phyloP scores from a whole-genome alignment of 2,888 invertebrate species.

The Baccha elongata region DNA sequence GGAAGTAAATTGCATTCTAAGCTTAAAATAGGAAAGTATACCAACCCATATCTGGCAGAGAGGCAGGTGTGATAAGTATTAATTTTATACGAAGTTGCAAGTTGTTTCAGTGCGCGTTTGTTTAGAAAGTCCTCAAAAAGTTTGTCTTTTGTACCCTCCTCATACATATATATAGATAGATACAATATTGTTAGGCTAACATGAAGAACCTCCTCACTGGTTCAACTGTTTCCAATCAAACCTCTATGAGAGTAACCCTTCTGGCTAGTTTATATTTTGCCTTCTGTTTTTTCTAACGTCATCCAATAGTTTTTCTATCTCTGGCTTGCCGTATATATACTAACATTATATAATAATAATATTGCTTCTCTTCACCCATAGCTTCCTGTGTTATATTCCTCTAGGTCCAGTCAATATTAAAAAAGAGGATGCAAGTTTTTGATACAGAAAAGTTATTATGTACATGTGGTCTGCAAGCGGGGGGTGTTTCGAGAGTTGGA shows the following conservation, averaged over 20 bases:
- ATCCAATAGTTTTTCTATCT: slow-evolving; percentile 17
- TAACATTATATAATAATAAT: too few relatives aligned
- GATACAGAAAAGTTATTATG: slow-evolving; percentile 21
- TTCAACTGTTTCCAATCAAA: slow-evolving; percentile 63
- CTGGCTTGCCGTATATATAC: not conserved
- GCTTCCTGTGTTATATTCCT: slow-evolving; percentile 12
- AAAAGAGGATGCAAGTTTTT: slow-evolving; percentile 21
- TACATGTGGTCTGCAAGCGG: not conserved
- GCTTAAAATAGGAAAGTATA: slow-evolving; percentile 6
- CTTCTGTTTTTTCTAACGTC: slow-evolving; percentile 22
- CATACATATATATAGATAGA: too few relatives aligned
- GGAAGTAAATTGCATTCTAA: slow-evolving; percentile 8
- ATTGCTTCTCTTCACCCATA: not conserved
- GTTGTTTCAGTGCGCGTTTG: slow-evolving; percentile 47
- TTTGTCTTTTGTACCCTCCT: slow-evolving; percentile 33
- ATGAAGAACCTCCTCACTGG: slow-evolving; percentile 4
- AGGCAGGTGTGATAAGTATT: slow-evolving; percentile 65
- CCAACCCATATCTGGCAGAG: not conserved
- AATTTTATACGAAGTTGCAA: slow-evolving; percentile 53
- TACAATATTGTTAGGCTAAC: not conserved
- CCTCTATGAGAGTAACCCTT: slow-evolving; percentile 19
- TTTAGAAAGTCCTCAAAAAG: slow-evolving; percentile 42
- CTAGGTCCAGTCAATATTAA: slow-evolving; percentile 24
- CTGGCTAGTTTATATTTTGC: slow-evolving; percentile 11
- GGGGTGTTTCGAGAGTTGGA: not conserved